Percentiles rank a stretch among this genome's conserved stretches.
Conservation (phyloP, 2,888 invertebrate species). For the Drosophila anomalipes region DNA sequence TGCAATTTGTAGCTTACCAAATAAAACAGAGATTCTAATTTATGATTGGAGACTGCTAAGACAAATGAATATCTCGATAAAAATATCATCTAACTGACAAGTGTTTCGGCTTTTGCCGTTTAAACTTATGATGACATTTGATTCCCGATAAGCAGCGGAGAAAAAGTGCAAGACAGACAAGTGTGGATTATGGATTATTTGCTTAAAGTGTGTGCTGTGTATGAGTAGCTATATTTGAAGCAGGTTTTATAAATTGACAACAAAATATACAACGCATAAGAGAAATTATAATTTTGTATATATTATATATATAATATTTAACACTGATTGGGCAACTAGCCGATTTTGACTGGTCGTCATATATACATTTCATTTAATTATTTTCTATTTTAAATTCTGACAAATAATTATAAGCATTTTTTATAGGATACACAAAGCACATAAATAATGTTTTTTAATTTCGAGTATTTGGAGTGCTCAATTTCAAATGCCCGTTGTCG, state of each 20-base stretch:
- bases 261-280: background rate
- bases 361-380: background rate
- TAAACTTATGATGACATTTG: conserved; percentile 41
- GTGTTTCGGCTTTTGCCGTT: conserved; percentile 26
- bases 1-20: conserved; percentile 12
- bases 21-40: conserved; percentile 17
- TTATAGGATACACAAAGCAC: background rate
- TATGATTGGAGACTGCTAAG: conserved; percentile 16
- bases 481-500: background rate
- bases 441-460: background rate
- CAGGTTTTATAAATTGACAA: conserved; percentile 4
- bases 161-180: conserved; percentile 11
- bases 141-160: conserved; percentile 23
- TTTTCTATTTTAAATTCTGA: background rate
- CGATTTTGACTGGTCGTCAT: background rate
- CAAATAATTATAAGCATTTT: background rate
- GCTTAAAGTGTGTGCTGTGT: conserved; percentile 1
- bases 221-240: conserved; percentile 2
- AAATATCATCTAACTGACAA: conserved; percentile 35
- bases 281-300: background rate
- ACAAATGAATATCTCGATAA: conserved; percentile 40
- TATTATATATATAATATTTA: background rate
- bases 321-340: background rate
- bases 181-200: conserved; percentile 30
- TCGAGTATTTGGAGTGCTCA: background rate